Evolutionary conservation across 2,113 vertebrate species (phyloP), one percentile per base, ranked within the genome.

Genomic region (Corydoras sp.): DNA sequence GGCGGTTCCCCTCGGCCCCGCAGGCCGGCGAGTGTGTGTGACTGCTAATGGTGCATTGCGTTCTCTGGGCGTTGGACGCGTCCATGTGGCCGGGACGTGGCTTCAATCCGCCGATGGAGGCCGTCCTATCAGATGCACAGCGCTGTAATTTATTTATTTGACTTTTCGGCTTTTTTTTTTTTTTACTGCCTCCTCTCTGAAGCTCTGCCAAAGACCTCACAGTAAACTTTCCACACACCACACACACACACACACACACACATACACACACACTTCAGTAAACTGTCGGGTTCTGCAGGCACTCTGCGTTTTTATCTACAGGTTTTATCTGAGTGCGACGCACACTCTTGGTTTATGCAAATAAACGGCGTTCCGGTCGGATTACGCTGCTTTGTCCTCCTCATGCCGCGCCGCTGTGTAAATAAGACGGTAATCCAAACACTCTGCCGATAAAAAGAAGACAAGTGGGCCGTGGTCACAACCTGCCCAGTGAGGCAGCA

Each of bases 91-190:
- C 59, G 35, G 63, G 31, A 56, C 54, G 18, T 4, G 3, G 18
- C 73, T 75, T 72, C 77, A 71, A 74, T 71, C 63, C 65, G 51
- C 18, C 53, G 13, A 64, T 60, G 72, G 77, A 72, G 48, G 14
- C 24, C 11, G 1, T 69, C 76, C 74, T 67, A 73, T 80, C 81
- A 79, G 77, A 77, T 71, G 69, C 5, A 49, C 73, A 32, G 49
- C 24, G 13, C 53, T 69, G 35, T 49, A 73, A 77, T 82, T 81
- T 79, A 76, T 74, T 76, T 76, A 75, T 74, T 56, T 63, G 68
- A 71, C 75, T 71, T 60, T 12, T 11, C 64, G 59, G 13, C 9
- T 32, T 58, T 68, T 68, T 72, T 43, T 43, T 24, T 43, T 72
- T 64, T 64, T 72, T 58, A 78, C 64, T 14, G 72, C 58, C 30